phyloP scores from a whole-genome alignment of 1,140 invertebrate genomes.

The Glossosoma conforme region DNA sequence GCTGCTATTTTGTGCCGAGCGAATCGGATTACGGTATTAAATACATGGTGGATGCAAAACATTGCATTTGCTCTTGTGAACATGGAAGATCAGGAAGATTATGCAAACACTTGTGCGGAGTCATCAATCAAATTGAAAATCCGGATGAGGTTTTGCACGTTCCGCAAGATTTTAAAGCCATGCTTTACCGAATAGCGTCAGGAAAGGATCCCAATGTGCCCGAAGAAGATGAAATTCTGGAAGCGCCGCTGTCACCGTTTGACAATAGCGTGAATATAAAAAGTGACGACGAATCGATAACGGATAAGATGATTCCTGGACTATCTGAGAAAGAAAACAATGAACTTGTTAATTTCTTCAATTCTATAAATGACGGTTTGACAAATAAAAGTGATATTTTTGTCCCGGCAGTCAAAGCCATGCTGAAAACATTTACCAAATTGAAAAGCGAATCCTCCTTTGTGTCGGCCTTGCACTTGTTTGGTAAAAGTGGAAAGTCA shows the following conservation, averaged over 20 bases:
- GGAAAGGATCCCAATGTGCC: constrained; percentile 9
- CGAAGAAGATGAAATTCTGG: constrained; percentile 7
- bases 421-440: constrained; percentile 22
- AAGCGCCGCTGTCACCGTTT: constrained; percentile 6
- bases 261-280: constrained; percentile 7
- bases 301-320: background rate
- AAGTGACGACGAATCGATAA: background rate
- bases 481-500: constrained; percentile 14
- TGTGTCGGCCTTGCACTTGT: constrained; percentile 15
- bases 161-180: constrained; percentile 24
- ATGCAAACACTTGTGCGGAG: constrained; percentile 28
- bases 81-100: constrained; percentile 19
- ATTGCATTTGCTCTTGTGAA: constrained; percentile 27
- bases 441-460: constrained; percentile 24
- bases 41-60: constrained; percentile 27
- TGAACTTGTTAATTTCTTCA: constrained; percentile 16
- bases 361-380: constrained; percentile 21
- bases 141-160: constrained; percentile 8
- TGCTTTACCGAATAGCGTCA: constrained; percentile 22
- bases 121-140: constrained; percentile 25
- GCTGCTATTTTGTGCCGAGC: constrained; percentile 27
- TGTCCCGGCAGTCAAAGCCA: constrained; percentile 23
- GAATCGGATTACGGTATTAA: constrained; percentile 26
- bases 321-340: constrained; percentile 18
- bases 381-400: constrained; percentile 23